These are phyloP conservation scores for Agrenia bidenticulata DNA, from an alignment of 2,888 invertebrate genomes.

Conservation along the genomic window DNA sequence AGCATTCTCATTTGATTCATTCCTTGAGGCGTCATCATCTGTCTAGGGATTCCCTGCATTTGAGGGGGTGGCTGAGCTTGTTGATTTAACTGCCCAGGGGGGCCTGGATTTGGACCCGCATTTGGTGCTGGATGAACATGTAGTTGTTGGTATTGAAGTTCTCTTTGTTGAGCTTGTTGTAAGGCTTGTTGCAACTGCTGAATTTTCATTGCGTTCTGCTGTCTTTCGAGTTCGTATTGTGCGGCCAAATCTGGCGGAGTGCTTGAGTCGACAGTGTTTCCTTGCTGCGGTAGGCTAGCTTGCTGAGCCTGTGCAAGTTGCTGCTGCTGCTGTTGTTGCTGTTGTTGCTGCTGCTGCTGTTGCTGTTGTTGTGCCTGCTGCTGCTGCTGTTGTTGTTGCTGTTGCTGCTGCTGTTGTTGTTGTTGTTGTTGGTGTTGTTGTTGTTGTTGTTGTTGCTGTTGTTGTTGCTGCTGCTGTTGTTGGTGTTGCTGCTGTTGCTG, in stretches of 20 bases:
- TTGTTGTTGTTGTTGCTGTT: conserved; percentile 56
- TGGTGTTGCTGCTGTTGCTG: conserved; percentile 54
- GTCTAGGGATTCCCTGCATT: conserved; percentile 57
- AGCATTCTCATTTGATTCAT: conserved; percentile 66
- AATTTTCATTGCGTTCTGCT: conserved; percentile 77
- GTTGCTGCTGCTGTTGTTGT: conserved; percentile 56
- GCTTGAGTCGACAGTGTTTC: neutral
- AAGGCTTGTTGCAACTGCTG: conserved; percentile 73
- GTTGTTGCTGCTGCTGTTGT: conserved; percentile 59
- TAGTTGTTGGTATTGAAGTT: conserved; percentile 65
- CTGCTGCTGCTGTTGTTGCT: conserved; percentile 25
- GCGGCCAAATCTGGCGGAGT: neutral
- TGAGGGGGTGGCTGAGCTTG: conserved; percentile 62
- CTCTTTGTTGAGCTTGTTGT: conserved; percentile 76
- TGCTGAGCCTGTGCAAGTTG: conserved; percentile 17
- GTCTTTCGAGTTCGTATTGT: conserved; percentile 67
- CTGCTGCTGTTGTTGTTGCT: conserved; percentile 55
- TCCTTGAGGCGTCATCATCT: conserved; percentile 53
- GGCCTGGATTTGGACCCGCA: conserved; percentile 9
- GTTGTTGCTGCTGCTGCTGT: conserved; percentile 53
- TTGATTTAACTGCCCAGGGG: conserved; percentile 58
- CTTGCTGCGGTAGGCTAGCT: no score
- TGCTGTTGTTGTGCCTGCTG: conserved; percentile 57
- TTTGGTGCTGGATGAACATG: conserved; percentile 31
- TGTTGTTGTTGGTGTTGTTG: conserved; percentile 54